phyloP scores from a whole-genome alignment of 1,140 invertebrate genomes.

The Pissodes strobi region DNA sequence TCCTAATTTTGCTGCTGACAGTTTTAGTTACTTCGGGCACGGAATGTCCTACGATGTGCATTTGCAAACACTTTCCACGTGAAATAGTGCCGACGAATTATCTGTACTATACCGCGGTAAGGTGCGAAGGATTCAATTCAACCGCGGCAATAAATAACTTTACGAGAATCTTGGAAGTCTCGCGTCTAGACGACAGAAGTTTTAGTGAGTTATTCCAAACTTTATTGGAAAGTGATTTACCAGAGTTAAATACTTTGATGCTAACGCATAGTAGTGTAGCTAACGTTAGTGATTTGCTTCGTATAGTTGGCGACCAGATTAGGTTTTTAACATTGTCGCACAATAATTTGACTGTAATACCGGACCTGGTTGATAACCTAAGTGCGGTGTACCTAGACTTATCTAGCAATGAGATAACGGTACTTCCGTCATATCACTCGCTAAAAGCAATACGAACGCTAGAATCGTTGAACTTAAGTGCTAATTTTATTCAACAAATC shows the following conservation, averaged over 20 bases:
- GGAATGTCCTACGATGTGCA: constrained; percentile 39
- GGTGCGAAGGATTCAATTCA: constrained; percentile 24
- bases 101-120: constrained; percentile 23
- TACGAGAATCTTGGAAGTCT: constrained; percentile 29
- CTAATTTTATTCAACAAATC: constrained; percentile 61
- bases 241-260: constrained; percentile 18
- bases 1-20: constrained; percentile 25
- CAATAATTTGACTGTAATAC: constrained; percentile 58
- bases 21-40: constrained; percentile 12
- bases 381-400: constrained; percentile 61
- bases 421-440: constrained; percentile 29
- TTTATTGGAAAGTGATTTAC: constrained; percentile 23
- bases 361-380: constrained; percentile 41
- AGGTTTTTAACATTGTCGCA: constrained; percentile 58
- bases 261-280: constrained; percentile 25
- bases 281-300: constrained; percentile 47
- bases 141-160: constrained; percentile 27
- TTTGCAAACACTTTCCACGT: constrained; percentile 33
- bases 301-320: constrained; percentile 45
- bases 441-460: constrained; percentile 55
- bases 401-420: constrained; percentile 57
- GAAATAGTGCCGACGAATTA: constrained; percentile 23
- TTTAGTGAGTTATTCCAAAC: constrained; percentile 8
- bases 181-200: constrained; percentile 15
- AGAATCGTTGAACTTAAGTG: constrained; percentile 60